Percentiles rank a stretch among this genome's conserved stretches.
These are phyloP conservation scores for Diaphora mendica DNA, from an alignment of 2,888 invertebrate genomes.

Conservation along the genomic window DNA sequence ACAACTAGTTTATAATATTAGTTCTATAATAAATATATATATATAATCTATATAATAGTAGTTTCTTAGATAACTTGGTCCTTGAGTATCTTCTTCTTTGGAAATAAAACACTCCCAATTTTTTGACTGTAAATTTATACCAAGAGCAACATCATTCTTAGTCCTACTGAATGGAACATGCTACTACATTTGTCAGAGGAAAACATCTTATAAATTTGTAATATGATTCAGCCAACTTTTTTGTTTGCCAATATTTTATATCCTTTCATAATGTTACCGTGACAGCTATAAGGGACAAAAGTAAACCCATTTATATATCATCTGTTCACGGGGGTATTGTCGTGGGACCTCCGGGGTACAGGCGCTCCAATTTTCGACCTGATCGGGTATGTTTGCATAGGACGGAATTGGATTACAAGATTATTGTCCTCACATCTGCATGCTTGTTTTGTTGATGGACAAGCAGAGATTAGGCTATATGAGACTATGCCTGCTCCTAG, in stretches of 20 bases:
- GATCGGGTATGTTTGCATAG: conserved; percentile 25
- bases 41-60: too few relatives aligned
- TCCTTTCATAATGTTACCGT: conserved; percentile 7
- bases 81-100: not conserved
- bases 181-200: not conserved
- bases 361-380: conserved; percentile 24
- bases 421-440: conserved; percentile 14
- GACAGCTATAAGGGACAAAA: conserved; percentile 13
- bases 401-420: conserved; percentile 22
- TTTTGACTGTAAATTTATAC: not conserved
- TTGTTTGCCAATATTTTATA: conserved; percentile 1
- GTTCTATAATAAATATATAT: too few relatives aligned
- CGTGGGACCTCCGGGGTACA: conserved; percentile 11
- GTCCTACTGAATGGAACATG: not conserved
- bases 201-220: conserved; percentile 12
- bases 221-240: not conserved
- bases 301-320: conserved; percentile 25
- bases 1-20: too few relatives aligned
- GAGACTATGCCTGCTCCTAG: not conserved
- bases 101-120: not conserved
- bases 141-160: not conserved
- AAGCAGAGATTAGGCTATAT: not conserved
- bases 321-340: conserved; percentile 17
- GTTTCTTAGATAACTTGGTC: too few relatives aligned
- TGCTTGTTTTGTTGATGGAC: not conserved